Conservation (phyloP, 2,888 invertebrate genomes). For the Caenorhabditis becei region DNA sequence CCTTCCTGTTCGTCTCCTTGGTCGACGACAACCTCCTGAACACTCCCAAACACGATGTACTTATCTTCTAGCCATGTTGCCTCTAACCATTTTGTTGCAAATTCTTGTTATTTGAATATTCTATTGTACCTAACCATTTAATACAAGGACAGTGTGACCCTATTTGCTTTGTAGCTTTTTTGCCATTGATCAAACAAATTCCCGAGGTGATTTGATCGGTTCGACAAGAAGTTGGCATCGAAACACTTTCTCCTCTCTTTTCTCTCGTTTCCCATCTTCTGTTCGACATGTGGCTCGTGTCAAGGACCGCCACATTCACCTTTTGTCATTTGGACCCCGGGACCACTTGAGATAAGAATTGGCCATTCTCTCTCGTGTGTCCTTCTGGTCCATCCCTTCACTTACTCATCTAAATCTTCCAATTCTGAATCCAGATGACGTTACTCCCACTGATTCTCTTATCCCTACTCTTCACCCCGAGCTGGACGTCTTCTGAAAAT, state of each 20-base stretch:
- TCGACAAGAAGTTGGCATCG: no score
- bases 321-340: conserved; percentile 3
- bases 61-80: conserved; percentile 8
- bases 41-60: conserved; percentile 16
- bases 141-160: no score
- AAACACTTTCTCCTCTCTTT: not conserved
- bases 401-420: no score
- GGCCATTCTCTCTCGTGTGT: no score
- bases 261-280: conserved; percentile 9
- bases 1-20: conserved; percentile 39
- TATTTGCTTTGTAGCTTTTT: no score
- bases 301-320: not conserved
- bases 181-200: no score
- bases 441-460: no score
- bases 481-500: not conserved
- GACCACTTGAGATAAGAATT: conserved; percentile 22
- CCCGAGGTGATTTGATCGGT: no score
- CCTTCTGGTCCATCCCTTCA: not conserved
- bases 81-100: no score
- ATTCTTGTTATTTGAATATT: no score
- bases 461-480: conserved; percentile 6
- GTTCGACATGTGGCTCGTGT: conserved; percentile 38
- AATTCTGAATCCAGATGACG: no score
- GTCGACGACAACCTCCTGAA: conserved; percentile 47
- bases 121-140: no score